Evolutionary conservation across 2,888 invertebrate species (phyloP), one percentile per base, ranked within the genome.

Genomic region (Agriopis leucophaearia): DNA sequence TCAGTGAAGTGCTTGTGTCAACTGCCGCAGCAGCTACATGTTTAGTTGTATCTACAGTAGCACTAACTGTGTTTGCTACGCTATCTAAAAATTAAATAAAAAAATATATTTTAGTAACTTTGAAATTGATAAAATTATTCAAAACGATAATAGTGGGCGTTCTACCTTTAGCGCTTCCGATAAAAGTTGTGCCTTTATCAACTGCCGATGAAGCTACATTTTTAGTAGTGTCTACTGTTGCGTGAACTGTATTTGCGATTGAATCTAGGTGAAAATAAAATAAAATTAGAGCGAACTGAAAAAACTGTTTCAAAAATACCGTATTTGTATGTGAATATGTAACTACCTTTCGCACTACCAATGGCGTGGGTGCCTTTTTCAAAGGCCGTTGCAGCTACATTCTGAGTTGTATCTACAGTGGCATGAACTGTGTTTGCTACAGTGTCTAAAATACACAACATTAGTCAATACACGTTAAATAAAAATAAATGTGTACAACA

Each of bases 351-450:
- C 16, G 86, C 81, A 54, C 72, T 73, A 64, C 78, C 84, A 42
- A 80, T 71, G 18, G 80, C 56, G 12, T 77, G 71, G 65, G 82
- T 76, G 64, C 85, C 71, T 72, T 82, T 86, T 27, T 86, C 85
- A 60, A 83, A 77, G 10, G 82, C 83, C 4, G 83, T 73, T 10
- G 83, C 68, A 0, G 86, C 84, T 12, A 78, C 78, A 72, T 82
- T 85, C 74, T 86, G 87, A n/a, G 85, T 84, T 16, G 80, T 80
- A 47, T 88, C 86, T 77, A 86, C 80, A 52, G 85, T 82, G 5
- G 76, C 74, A 48, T 77, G 73, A 8, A 81, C 74, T 40, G 82
- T 80, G 64, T 71, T 82, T 59, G 83, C 70, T 64, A 87, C 76
- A 16, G 81, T 84, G 73, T 84, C 83, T 85, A 81, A 38, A 76